Base-by-base conservation (phyloP, 2,113 vertebrate species). In the Otus sunia region DNA sequence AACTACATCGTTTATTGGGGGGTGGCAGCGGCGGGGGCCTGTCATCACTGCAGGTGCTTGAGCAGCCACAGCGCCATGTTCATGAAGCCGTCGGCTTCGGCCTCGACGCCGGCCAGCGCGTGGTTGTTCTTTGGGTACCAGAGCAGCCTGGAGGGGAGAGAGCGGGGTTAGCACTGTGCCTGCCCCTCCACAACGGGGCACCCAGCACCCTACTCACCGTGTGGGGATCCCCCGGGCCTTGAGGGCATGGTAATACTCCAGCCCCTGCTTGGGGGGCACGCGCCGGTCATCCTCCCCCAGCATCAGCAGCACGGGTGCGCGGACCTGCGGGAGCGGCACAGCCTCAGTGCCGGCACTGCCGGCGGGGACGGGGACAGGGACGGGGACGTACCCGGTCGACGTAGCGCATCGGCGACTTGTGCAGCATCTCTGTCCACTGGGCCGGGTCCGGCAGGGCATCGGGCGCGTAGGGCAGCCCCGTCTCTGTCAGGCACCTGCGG, bases 231-330 rank as follows among this genome's bases (percentile, higher is more conserved):
- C 97, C 34, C 97, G 98, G 86, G 98, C 98, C 96, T 99, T 99
- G 53, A 99, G 98, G n/a, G 99, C 99, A 78, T 82, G 99, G 96
- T 99, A 99, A 94, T 99, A 99, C 92, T 99, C 99, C 30, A 99
- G 94, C 15, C 99, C 99, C 97, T 99, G 99, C 81, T 98, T 99
- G 86, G 97, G 98, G 23, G 99, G 99, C 15, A 99, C 99, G 12
- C 99, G 99, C 76, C 96, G 98, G 96, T 99, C 99, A 0, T 99
- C 98, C 74, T 99, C 99, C 53, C 99, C 99, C 85, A 99, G 91
- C 92, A 98, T 97, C 60, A 99, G 97, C 76, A 99, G 95, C 43
- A 99, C 98, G 0, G 99, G 99, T 1, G 98, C 98, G 73, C 98
- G 98, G 27, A 99, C 99, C 99, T 99, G 92, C 10, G 6, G 60